Conservation (phyloP, 1,140 invertebrate species). For the Atta colombica region DNA sequence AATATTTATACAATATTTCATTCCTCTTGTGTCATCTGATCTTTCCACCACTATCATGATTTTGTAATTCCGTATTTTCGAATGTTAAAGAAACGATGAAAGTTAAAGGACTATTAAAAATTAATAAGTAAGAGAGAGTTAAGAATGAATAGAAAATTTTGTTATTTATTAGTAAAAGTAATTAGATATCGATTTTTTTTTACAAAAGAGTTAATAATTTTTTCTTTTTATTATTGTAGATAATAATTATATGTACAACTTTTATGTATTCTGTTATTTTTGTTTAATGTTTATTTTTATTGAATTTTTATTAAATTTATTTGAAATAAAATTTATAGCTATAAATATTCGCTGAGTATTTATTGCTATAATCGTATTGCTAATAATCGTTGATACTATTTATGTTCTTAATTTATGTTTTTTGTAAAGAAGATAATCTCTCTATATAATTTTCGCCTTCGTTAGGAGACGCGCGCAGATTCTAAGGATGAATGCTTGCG, state of each 20-base stretch:
- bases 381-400: background rate
- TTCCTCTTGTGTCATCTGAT: background rate
- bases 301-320: background rate
- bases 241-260: slow-evolving; percentile 1
- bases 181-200: background rate
- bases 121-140: background rate
- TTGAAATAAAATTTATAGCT: background rate
- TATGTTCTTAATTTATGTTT: background rate
- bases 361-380: too few species aligned
- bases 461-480: slow-evolving; percentile 73
- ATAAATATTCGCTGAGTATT: background rate
- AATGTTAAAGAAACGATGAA: background rate
- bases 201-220: background rate
- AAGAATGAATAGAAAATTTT: background rate
- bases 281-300: background rate
- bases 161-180: background rate
- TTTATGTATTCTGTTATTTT: background rate
- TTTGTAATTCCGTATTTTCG: slow-evolving; percentile 13
- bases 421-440: slow-evolving; percentile 1
- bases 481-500: slow-evolving; percentile 55
- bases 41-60: background rate
- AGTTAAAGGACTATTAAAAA: background rate
- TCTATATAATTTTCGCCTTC: slow-evolving; percentile 54
- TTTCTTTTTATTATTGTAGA: background rate
- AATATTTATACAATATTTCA: slow-evolving; percentile 40